Evolutionary conservation across 2,797 vertebrate genomes (phyloP), one percentile per base, ranked within the genome.

Genomic region (Acanthurus tractus): DNA sequence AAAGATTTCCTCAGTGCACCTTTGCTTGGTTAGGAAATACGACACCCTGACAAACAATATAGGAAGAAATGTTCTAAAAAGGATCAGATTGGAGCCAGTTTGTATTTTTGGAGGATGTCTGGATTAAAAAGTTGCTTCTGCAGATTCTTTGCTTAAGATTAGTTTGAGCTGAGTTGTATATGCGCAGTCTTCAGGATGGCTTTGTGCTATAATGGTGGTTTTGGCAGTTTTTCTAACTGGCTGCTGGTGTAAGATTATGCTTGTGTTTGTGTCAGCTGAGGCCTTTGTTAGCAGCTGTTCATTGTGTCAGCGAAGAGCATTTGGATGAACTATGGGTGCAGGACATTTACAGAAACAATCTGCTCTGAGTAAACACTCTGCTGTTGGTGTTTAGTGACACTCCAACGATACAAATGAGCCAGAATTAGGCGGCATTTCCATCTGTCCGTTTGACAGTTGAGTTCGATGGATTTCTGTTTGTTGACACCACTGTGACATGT

Each of bases 221-320:
- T 68, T 77, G 70, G 63, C 55, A 36, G 12, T 42, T 73, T 53
- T 61, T 54, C 59, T 66, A 8, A 22, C 42, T 56, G 18, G 53
- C 36, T 58, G 54, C 48, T 36, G 38, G 17, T 7, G 42, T 68
- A 44, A 64, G 46, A 64, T 17, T 79, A 61, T 81, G 62, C 62
- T 64, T 20, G 40, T 34, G 63, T 49, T 55, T 50, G 66, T 77
- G 78, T 82, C 59, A 69, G 38, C 65, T 70, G 66, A 74, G 6
- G 63, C 52, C 54, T 79, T 82, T 70, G 67, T 84, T 45, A 72
- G 66, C 82, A 86, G 81, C 75, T 86, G 86, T 57, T 88, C 75
- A 80, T 84, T 83, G 65, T 80, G 61, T 75, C 78, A 76, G 34
- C 48, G 59, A 72, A 53, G 71, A 64, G 68, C 66, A 11, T 6